Evolutionary conservation across 2,797 vertebrate species (phyloP), one percentile per base, ranked within the genome.

Genomic region (Sebastes nivosus): DNA sequence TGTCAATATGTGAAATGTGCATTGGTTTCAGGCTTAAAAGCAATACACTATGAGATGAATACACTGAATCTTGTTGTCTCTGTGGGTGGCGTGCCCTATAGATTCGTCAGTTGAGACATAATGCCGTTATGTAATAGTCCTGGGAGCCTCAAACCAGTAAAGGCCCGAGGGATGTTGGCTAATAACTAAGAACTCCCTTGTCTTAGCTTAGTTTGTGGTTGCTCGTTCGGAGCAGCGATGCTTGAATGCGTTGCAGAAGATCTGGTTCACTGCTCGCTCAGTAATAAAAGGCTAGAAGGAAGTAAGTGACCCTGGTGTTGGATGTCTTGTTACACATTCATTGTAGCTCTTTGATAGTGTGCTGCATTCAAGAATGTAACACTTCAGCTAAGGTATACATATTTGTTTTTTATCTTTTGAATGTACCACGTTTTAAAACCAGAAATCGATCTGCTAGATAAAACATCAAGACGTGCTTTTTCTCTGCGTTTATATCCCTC

Each of bases 401-500:
- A 3, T 63, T 60, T n/a, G 3, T n/a, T 58, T 18, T 32, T 25
- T 22, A 22, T 54, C 9, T 22, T 20, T n/a, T 64, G 2, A 52
- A 61, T 22, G 34, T 3, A 25, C 11, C 20, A 4, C 42, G 29
- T 67, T 69, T 77, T 42, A 22, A 38, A 80, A 50, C 16, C 61
- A 82, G 54, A 38, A 30, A 61, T 69, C 77, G 29, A 32, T 68
- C 75, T 73, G 70, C 32, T 30, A 22, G 60, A 66, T 76, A 25
- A 77, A 30, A 63, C 27, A 75, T 22, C 36, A 70, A 79, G 72
- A 70, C 12, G 22, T 85, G 87, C 57, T 78, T 70, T 84, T 61
- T 66, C 76, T 79, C 79, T 61, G 60, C 8, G 29, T 82, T 52
- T 79, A 42, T 72, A 76, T 89, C 85, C 71, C 52, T 83, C 70